Percentiles rank a stretch among this genome's conserved stretches.
phyloP scores from a whole-genome alignment of 2,113 vertebrate species.

The Coptodon rendalli region DNA sequence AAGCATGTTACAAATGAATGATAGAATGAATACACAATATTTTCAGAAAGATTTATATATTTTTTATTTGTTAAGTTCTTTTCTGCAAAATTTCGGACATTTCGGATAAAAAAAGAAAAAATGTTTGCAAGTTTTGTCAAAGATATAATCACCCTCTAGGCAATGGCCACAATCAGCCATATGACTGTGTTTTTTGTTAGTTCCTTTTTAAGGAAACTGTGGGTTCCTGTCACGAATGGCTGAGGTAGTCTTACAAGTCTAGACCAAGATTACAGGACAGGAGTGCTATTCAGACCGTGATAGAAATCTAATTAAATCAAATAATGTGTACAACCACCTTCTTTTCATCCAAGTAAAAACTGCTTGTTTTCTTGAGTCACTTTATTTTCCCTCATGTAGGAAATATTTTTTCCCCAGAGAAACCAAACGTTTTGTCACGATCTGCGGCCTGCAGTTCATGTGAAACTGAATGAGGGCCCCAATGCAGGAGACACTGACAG shows the following conservation, averaged over 20 bases:
- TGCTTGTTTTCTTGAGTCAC: not conserved
- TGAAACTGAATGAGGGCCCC: not conserved
- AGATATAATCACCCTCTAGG: not conserved
- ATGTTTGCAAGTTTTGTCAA: not conserved
- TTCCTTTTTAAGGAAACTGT: not conserved
- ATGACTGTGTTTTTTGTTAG: not conserved
- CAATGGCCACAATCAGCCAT: not conserved
- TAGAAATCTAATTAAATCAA: not conserved
- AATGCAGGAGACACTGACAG: not conserved
- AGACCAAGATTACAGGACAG: not conserved
- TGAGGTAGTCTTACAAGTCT: not conserved
- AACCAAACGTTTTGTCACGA: not conserved
- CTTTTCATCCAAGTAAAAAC: not conserved
- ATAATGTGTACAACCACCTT: not conserved
- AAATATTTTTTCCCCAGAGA: not conserved
- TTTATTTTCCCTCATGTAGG: not conserved
- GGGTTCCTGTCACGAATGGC: not conserved
- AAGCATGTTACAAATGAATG: not conserved
- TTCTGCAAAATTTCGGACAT: not conserved
- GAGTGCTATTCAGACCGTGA: not conserved
- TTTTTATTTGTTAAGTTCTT: not conserved
- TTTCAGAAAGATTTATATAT: not conserved
- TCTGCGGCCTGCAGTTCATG: fast-evolving
- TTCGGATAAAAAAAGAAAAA: not conserved
- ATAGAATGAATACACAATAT: not conserved